Base-by-base conservation (phyloP, 2,888 invertebrate species). In the Chrysolina oricalcia region DNA sequence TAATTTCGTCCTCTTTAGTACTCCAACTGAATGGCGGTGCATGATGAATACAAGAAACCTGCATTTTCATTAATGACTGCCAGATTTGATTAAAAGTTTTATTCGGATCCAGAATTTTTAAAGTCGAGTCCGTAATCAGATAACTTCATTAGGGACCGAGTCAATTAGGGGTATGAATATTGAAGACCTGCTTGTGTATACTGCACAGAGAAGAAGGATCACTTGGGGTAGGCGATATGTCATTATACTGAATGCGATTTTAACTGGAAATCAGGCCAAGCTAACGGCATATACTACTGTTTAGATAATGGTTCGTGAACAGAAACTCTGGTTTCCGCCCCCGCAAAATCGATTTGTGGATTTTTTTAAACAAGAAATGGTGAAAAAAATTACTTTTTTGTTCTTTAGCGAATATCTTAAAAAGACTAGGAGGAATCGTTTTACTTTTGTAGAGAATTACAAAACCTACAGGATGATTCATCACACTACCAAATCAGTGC, bases 81-180 rank as follows among this genome's bases (percentile, higher is more conserved):
- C 76, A 71, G 82, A 87, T 86, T 87, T 85, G 86, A 87, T 87
- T 87, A 87, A 86, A 87, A 87, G 85, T 87, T 87, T 86, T 83
- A 86, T 85, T 85, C 84, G 83, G 82, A 82, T 81, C 77, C 81
- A 84, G 81, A 83, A 84, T 86, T 87, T 87, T 87, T 86, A 82
- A 85, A 85, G 82, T 81, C 80, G 81, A 80, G 78, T 78, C 80
- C 83, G 85, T 87, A 87, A 88, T 88, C 87, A 86, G 84, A 83
- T 88, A 87, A 88, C 85, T 81, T 77, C 80, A 84, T 87, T 88
- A 87, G 80, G 82, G 79, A 79, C 84, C 78, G 82, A 87, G 84
- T 87, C 87, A 87, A 87, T 88, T 87, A 87, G 84, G 78, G 85
- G 83, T 86, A 86, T 87, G 87, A 87, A 87, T 88, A 87, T 87